Evolutionary conservation across 2,888 invertebrate species (phyloP).

Genomic region (Sminthurides aquaticus): DNA sequence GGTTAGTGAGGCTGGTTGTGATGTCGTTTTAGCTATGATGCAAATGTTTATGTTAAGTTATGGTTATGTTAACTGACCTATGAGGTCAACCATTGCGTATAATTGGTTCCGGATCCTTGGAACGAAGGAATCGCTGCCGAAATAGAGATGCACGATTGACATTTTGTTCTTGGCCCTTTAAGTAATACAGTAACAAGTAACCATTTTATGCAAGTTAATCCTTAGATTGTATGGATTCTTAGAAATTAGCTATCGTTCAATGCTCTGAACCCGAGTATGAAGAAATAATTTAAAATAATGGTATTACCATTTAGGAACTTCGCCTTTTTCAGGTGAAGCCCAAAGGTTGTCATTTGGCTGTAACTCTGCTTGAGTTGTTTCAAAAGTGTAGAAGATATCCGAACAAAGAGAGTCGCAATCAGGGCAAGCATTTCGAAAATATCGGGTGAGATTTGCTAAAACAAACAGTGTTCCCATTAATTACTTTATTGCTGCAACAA

Average conservation of each 20-base stretch:
- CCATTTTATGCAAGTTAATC: not conserved
- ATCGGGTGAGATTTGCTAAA: slow-evolving; percentile 6
- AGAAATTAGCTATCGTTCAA: not conserved
- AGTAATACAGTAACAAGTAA: not conserved
- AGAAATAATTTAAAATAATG: not conserved
- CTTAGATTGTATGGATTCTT: not conserved
- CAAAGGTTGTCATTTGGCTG: slow-evolving; percentile 9
- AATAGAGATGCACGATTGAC: slow-evolving; percentile 38
- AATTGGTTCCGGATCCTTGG: slow-evolving; percentile 35
- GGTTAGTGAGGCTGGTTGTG: too few relatives aligned
- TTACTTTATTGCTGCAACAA: too few relatives aligned
- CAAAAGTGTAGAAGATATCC: slow-evolving; percentile 16
- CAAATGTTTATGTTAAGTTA: not conserved
- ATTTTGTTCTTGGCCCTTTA: slow-evolving; percentile 31
- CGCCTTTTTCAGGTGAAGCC: not conserved
- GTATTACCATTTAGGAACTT: slow-evolving; percentile 10
- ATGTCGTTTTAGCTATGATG: too few relatives aligned
- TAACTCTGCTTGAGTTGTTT: slow-evolving; percentile 10
- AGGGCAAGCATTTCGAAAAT: slow-evolving; percentile 4
- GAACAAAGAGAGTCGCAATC: slow-evolving; percentile 16
- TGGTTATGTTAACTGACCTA: slow-evolving; percentile 33
- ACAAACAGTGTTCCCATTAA: too few relatives aligned
- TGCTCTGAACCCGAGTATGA: not conserved
- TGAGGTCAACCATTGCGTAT: slow-evolving; percentile 35
- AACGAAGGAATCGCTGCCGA: slow-evolving; percentile 33